These are phyloP conservation scores for Heteromyza rotundicornis DNA, from an alignment of 2,888 invertebrate species.

Conservation along the genomic window DNA sequence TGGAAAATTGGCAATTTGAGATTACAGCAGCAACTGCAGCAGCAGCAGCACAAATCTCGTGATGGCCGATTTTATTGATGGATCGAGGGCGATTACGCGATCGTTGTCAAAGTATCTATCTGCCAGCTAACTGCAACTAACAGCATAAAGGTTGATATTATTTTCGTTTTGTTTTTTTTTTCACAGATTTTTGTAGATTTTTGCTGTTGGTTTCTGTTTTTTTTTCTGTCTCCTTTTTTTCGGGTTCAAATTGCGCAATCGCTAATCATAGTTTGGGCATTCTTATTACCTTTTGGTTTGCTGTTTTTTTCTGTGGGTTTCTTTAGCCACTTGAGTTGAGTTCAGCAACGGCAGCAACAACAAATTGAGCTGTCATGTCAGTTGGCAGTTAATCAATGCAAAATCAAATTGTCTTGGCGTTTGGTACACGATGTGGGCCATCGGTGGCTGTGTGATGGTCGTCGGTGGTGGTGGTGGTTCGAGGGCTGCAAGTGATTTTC, in stretches of 20 bases:
- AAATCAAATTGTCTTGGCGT: slow-evolving; percentile 35
- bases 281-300: too few species aligned
- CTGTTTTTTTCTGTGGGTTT: slow-evolving; percentile 9
- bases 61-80: slow-evolving; percentile 61
- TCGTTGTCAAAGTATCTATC: slow-evolving; percentile 47
- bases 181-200: slow-evolving; percentile 13
- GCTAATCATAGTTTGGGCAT: slow-evolving; percentile 46
- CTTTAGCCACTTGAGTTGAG: slow-evolving; percentile 25
- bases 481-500: slow-evolving; percentile 54
- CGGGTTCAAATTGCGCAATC: slow-evolving; percentile 48
- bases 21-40: slow-evolving; percentile 36
- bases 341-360: slow-evolving; percentile 22
- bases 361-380: slow-evolving; percentile 60
- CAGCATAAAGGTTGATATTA: slow-evolving; percentile 31
- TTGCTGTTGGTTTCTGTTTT: neutral
- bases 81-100: slow-evolving; percentile 61
- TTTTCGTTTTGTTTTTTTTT: slow-evolving; percentile 12
- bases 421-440: slow-evolving; percentile 36
- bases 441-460: slow-evolving; percentile 27
- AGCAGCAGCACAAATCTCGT: slow-evolving; percentile 40
- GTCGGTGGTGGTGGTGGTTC: neutral
- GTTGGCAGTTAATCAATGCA: slow-evolving; percentile 59
- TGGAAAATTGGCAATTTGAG: slow-evolving; percentile 43
- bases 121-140: neutral
- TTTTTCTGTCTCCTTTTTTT: slow-evolving; percentile 11